Percentiles rank a stretch among this genome's conserved stretches.
phyloP scores from a whole-genome alignment of 2,797 vertebrate genomes.

The Taenioides sp. region DNA sequence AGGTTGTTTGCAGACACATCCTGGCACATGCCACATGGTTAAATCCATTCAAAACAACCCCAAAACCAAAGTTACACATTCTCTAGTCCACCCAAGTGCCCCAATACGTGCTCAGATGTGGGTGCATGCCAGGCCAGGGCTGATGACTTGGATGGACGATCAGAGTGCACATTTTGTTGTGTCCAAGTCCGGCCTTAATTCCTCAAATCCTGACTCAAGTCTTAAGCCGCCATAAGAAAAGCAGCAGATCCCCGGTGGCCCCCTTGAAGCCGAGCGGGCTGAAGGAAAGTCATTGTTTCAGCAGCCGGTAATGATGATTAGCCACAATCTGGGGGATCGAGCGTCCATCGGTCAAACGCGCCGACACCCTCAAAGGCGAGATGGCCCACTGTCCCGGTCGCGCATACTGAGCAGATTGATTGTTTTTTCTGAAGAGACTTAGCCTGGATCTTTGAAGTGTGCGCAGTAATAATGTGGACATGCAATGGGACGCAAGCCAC shows the following conservation, averaged over 20 bases:
- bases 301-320: constrained; percentile 79
- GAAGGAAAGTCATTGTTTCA: constrained; percentile 80
- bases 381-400: constrained; percentile 65
- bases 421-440: constrained; percentile 64
- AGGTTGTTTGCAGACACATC: constrained; percentile 2
- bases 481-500: constrained; percentile 48
- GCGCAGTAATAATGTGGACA: constrained; percentile 64
- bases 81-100: background rate
- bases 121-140: constrained; percentile 31
- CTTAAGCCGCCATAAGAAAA: constrained; percentile 68
- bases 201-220: constrained; percentile 70
- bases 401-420: constrained; percentile 74
- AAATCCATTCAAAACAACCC: background rate
- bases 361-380: constrained; percentile 74
- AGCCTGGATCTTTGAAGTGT: constrained; percentile 67
- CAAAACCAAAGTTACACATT: constrained; percentile 10
- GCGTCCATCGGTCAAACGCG: constrained; percentile 82
- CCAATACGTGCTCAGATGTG: constrained; percentile 30
- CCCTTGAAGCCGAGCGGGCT: constrained; percentile 73
- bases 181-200: constrained; percentile 67
- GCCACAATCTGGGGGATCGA: constrained; percentile 80
- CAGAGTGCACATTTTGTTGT: constrained; percentile 67
- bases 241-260: constrained; percentile 68
- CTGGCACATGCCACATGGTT: background rate
- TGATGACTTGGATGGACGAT: constrained; percentile 64